phyloP scores from a whole-genome alignment of 2,888 invertebrate genomes.

The Spatulosminthurus flaviceps region DNA sequence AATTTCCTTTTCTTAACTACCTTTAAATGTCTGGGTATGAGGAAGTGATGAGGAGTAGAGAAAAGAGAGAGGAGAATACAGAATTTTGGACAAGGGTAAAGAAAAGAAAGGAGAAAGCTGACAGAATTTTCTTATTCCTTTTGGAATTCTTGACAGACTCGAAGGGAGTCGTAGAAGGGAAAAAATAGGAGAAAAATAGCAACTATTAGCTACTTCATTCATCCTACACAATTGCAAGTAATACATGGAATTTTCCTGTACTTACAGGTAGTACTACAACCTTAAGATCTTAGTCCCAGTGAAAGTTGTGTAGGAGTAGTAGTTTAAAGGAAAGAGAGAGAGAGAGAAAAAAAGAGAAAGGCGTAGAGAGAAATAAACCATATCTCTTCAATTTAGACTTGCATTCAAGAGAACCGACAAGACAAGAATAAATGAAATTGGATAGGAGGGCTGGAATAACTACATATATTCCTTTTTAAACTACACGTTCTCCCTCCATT shows the following conservation, averaged over 20 bases:
- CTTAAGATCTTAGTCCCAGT: too few species aligned
- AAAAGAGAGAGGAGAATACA: neutral
- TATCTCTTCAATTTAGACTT: slow-evolving; percentile 12
- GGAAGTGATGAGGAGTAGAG: too few species aligned
- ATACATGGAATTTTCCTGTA: too few species aligned
- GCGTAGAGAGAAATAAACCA: neutral
- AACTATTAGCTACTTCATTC: neutral
- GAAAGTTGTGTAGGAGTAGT: too few species aligned
- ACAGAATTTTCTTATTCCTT: slow-evolving; percentile 9
- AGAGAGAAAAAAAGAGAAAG: neutral
- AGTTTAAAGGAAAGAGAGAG: too few species aligned
- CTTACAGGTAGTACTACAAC: too few species aligned
- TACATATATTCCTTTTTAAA: neutral
- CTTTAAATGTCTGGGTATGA: too few species aligned
- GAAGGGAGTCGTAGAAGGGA: neutral
- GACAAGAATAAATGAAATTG: slow-evolving; percentile 14
- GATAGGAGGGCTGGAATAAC: neutral
- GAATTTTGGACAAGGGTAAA: neutral
- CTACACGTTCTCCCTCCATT: neutral
- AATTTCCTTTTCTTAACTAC: too few species aligned
- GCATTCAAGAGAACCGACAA: slow-evolving; percentile 7
- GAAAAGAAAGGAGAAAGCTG: too few species aligned
- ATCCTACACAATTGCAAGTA: neutral
- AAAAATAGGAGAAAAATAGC: neutral
- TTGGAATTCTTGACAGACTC: neutral